Base-by-base conservation (phyloP, 2,888 invertebrate genomes). In the Tenthredo notha region DNA sequence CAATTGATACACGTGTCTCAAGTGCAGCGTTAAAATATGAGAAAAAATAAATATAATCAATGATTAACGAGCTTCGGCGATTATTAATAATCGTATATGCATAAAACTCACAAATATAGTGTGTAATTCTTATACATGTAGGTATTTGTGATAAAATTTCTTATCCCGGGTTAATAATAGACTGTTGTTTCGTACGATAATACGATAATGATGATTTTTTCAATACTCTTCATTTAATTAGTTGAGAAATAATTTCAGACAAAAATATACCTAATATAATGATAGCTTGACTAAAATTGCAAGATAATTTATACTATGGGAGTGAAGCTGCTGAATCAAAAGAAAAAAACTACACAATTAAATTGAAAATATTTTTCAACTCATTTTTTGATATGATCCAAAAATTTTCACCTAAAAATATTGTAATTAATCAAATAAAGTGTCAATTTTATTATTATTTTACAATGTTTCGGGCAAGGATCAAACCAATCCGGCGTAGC, bases 1-100 rank as follows among this genome's bases (percentile, higher is more conserved):
- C 67, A 29, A 67, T 67, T 33, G 67, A 67, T 67, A 67, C 67
- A 67, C 67, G 67, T 67, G 67, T 67, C 67, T 33, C 33, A 67
- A 67, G 18, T 67, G 67, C 67, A 67, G 33, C 33, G 67, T 33
- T 67, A 6, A 67, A 67, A 9, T 15, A 40, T n/a, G 10, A 74
- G 9, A 47, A 43, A 12, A 43, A 43, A 25, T 40, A 10, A 21
- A 74, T 18, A 43, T 21, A 43, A 74, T 54, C 40, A 21, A 74
- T 10, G 43, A 74, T 25, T 12, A 43, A 74, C 18, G 33, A 43
- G 15, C 74, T 40, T 0, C 21, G 4, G 5, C n/a, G 33, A 70
- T 33, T 33, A 54, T 6, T n/a, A n/a, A n/a, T 54, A 54, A 54
- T n/a, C 54, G 6, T 54, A 54, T 54, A 54, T 54, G 54, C n/a